These are phyloP conservation scores for Sciurus vulgaris DNA, from an alignment of 2,797 vertebrate species.

Conservation along the genomic window DNA sequence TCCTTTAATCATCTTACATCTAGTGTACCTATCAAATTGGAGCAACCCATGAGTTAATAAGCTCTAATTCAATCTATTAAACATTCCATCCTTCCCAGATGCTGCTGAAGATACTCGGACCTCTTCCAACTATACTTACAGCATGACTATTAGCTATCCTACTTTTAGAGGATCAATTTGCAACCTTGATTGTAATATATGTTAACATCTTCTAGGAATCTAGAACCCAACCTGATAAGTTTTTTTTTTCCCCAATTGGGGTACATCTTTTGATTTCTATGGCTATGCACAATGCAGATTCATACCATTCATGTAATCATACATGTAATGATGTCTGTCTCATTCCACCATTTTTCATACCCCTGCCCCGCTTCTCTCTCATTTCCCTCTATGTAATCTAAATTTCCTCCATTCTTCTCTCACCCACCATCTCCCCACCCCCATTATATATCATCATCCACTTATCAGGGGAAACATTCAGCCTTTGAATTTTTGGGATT, in stretches of 20 bases:
- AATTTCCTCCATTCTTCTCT: too few species aligned
- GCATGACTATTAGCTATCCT: not conserved
- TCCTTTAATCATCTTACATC: not conserved
- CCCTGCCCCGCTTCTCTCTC: too few species aligned
- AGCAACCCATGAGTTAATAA: not conserved
- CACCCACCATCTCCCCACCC: too few species aligned
- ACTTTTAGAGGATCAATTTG: not conserved
- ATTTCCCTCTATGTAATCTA: too few species aligned
- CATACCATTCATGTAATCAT: too few species aligned
- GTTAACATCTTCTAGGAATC: not conserved
- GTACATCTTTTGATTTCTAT: too few species aligned
- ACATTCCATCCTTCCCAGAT: not conserved
- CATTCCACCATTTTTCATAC: too few species aligned
- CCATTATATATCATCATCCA: too few species aligned
- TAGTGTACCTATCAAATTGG: not conserved
- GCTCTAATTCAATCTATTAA: not conserved
- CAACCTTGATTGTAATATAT: not conserved
- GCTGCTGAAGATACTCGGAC: not conserved
- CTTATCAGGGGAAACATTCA: too few species aligned
- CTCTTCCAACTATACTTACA: not conserved
- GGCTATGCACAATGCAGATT: too few species aligned
- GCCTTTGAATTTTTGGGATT: too few species aligned
- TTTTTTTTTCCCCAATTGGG: not conserved
- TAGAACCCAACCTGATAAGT: not conserved
- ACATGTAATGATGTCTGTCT: too few species aligned